Evolutionary conservation across 2,888 invertebrate genomes (phyloP).

Genomic region (Trachelus troglodyta): DNA sequence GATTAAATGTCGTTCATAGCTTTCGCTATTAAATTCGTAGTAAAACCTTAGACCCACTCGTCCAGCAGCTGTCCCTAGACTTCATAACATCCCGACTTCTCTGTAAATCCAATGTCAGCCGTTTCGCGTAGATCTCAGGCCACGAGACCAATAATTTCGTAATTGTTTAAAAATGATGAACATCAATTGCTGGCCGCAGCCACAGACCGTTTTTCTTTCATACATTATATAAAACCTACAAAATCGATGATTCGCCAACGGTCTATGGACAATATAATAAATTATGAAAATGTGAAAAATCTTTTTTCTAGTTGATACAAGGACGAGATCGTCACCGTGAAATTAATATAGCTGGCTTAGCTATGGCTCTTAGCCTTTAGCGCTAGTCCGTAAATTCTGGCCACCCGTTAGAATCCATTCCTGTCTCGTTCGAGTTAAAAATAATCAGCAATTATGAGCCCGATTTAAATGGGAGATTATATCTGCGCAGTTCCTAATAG

Average conservation of each 20-base stretch:
- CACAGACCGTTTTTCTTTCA: neutral
- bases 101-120: neutral
- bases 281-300: neutral
- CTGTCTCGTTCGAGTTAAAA: constrained; percentile 11
- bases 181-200: neutral
- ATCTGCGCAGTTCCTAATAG: constrained; percentile 15
- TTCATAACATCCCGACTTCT: neutral
- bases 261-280: neutral
- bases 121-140: neutral
- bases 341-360: neutral
- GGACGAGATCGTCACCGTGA: neutral
- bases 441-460: constrained; percentile 19
- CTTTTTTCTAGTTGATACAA: neutral
- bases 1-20: neutral
- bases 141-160: neutral
- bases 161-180: neutral
- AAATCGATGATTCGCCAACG: neutral
- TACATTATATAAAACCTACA: neutral
- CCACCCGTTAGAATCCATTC: constrained; percentile 14
- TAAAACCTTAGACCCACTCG: neutral
- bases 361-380: neutral
- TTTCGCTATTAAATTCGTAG: neutral
- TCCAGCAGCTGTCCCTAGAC: neutral
- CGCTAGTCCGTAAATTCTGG: neutral
- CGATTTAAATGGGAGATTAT: constrained; percentile 20